Percentiles rank a stretch among this genome's conserved stretches.
These are phyloP conservation scores for Diloba caeruleocephala DNA, from an alignment of 2,888 invertebrate genomes.

Conservation along the genomic window DNA sequence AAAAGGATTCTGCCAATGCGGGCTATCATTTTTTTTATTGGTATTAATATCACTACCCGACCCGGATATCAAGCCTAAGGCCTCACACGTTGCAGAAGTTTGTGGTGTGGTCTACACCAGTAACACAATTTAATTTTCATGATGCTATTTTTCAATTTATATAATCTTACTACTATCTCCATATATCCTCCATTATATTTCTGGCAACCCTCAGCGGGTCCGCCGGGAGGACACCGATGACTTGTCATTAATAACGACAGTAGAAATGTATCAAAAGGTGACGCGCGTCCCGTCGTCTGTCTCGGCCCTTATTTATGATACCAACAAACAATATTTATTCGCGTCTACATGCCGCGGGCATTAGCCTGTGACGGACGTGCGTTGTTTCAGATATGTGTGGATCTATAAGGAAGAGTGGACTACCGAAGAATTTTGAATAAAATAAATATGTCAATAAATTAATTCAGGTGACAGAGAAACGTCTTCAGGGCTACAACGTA, in stretches of 20 bases:
- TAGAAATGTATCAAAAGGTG: conserved; percentile 89
- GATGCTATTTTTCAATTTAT: too few relatives aligned
- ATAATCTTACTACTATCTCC: background rate
- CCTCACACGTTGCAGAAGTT: too few relatives aligned
- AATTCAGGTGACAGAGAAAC: too few relatives aligned
- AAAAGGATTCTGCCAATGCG: too few relatives aligned
- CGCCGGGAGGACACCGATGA: conserved; percentile 87
- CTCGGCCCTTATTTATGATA: conserved; percentile 86
- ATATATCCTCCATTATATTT: conserved; percentile 5
- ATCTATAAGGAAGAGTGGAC: background rate
- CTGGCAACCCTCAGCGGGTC: conserved; percentile 74
- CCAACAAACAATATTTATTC: conserved; percentile 84
- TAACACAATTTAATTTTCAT: too few relatives aligned
- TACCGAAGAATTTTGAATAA: too few relatives aligned
- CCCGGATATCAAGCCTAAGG: too few relatives aligned
- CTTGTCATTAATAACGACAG: conserved; percentile 90
- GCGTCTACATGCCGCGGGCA: conserved; percentile 47
- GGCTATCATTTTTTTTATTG: too few relatives aligned
- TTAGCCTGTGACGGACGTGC: conserved; percentile 51
- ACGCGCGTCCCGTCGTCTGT: conserved; percentile 86
- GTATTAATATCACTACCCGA: too few relatives aligned
- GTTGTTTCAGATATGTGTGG: conserved; percentile 33
- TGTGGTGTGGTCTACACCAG: too few relatives aligned
- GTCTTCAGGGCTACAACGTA: too few relatives aligned
- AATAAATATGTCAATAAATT: too few relatives aligned